Percentiles rank a stretch among this genome's conserved stretches.
These are phyloP conservation scores for Cephonodes hylas DNA, from an alignment of 2,888 invertebrate species.

Conservation along the genomic window DNA sequence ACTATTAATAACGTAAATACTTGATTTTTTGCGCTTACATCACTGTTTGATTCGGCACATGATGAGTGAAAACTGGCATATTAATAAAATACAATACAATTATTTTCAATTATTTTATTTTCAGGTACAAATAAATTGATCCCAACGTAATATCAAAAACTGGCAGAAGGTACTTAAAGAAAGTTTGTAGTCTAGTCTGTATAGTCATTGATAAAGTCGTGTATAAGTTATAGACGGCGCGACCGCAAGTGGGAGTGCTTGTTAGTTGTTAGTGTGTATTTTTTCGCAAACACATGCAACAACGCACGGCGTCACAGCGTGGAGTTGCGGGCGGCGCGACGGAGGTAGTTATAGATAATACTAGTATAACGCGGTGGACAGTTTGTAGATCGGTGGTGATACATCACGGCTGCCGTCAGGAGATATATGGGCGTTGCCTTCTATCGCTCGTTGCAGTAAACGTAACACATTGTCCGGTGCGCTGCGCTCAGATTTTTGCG, in stretches of 20 bases:
- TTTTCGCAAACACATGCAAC: not conserved
- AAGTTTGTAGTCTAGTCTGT: not conserved
- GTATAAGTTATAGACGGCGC: too few relatives aligned
- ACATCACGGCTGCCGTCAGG: slow-evolving; percentile 53
- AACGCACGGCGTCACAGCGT: not conserved
- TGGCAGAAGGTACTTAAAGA: not conserved
- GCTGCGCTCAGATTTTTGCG: slow-evolving; percentile 33
- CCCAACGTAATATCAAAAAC: not conserved
- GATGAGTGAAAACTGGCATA: too few relatives aligned
- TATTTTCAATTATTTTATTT: too few relatives aligned
- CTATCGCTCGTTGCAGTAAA: slow-evolving; percentile 49
- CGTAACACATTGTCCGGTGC: slow-evolving; percentile 36
- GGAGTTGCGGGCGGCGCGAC: not conserved
- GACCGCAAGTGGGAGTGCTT: too few relatives aligned
- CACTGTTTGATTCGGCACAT: too few relatives aligned
- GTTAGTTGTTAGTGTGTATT: not conserved
- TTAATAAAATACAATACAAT: too few relatives aligned
- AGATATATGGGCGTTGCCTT: slow-evolving; percentile 61
- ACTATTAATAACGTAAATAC: too few relatives aligned
- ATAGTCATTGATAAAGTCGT: too few relatives aligned
- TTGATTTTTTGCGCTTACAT: too few relatives aligned
- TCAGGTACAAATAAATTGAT: not conserved
- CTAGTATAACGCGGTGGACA: slow-evolving; percentile 42
- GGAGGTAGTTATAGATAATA: slow-evolving; percentile 29
- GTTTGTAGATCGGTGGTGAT: slow-evolving; percentile 55